Conservation (phyloP, 2,113 vertebrate species). For the Paracanthobrama guichenoti region DNA sequence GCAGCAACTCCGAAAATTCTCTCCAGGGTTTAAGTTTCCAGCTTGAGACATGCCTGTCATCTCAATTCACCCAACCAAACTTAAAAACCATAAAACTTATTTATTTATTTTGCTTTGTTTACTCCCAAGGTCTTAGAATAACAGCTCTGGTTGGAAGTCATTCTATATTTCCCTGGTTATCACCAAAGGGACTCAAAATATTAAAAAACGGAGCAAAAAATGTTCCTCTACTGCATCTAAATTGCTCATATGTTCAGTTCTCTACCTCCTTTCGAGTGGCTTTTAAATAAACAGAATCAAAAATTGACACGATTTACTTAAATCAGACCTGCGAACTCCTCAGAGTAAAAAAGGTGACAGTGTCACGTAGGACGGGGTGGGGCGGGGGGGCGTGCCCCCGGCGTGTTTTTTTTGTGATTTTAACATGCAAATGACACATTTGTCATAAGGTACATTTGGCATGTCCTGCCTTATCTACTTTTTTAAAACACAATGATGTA, state of each 20-base stretch:
- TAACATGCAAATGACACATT: too few species aligned
- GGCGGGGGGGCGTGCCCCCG: too few species aligned
- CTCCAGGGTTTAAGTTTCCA: conserved; percentile 23
- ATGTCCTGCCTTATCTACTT: too few species aligned
- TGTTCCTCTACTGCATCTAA: background rate
- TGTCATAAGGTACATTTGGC: too few species aligned
- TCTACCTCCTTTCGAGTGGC: too few species aligned
- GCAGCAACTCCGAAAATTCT: background rate
- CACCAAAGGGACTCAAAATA: background rate
- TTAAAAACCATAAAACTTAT: conserved; percentile 24
- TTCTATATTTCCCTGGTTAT: conserved; percentile 25
- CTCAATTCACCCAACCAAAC: conserved; percentile 56
- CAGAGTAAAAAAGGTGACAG: too few species aligned
- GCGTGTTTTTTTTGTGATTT: too few species aligned
- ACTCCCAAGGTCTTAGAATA: conserved; percentile 13
- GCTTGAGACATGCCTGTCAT: conserved; percentile 48
- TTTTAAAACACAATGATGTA: too few species aligned
- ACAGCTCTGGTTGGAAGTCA: conserved; percentile 26
- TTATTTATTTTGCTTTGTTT: conserved; percentile 33
- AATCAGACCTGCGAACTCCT: too few species aligned
- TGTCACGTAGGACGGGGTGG: too few species aligned
- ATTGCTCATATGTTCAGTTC: background rate
- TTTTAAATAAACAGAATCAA: background rate
- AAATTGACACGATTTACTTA: background rate
- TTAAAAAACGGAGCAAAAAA: background rate